phyloP scores from a whole-genome alignment of 2,888 invertebrate genomes.

The Fragum fragum region DNA sequence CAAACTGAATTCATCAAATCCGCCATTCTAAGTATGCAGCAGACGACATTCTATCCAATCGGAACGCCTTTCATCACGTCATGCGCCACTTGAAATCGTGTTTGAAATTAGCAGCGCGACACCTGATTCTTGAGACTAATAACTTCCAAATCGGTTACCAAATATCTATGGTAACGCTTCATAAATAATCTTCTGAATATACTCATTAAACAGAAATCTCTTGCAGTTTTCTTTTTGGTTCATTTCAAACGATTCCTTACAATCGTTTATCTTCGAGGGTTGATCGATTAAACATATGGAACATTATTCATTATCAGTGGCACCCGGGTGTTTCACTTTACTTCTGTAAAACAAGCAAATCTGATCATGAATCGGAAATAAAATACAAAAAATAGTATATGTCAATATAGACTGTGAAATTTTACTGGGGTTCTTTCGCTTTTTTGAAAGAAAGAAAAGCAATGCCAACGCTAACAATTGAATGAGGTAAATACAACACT shows the following conservation, averaged over 20 bases:
- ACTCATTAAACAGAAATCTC: slow-evolving; percentile 66
- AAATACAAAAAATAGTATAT: too few species aligned
- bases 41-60: slow-evolving; percentile 49
- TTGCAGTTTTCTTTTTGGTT: slow-evolving; percentile 67
- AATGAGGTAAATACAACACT: too few species aligned
- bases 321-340: slow-evolving; percentile 17
- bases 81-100: slow-evolving; percentile 50
- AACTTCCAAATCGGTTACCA: slow-evolving; percentile 63
- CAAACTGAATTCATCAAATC: slow-evolving; percentile 28
- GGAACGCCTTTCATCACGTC: slow-evolving; percentile 57
- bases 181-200: slow-evolving; percentile 61
- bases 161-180: slow-evolving; percentile 67
- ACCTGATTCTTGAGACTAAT: slow-evolving; percentile 60
- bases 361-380: background rate
- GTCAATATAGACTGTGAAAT: too few species aligned
- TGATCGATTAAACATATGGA: slow-evolving; percentile 29
- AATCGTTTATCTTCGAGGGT: slow-evolving; percentile 54
- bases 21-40: slow-evolving; percentile 47
- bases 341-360: slow-evolving; percentile 13
- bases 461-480: too few species aligned
- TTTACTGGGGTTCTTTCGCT: too few species aligned
- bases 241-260: slow-evolving; percentile 61
- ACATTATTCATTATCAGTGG: slow-evolving; percentile 31
- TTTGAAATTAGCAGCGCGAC: slow-evolving; percentile 56
- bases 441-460: too few species aligned